A percentile compares a stretch with the other conserved stretches of the same genome.
Conservation (phyloP, 2,888 invertebrate species). For the Suillia variegata region DNA sequence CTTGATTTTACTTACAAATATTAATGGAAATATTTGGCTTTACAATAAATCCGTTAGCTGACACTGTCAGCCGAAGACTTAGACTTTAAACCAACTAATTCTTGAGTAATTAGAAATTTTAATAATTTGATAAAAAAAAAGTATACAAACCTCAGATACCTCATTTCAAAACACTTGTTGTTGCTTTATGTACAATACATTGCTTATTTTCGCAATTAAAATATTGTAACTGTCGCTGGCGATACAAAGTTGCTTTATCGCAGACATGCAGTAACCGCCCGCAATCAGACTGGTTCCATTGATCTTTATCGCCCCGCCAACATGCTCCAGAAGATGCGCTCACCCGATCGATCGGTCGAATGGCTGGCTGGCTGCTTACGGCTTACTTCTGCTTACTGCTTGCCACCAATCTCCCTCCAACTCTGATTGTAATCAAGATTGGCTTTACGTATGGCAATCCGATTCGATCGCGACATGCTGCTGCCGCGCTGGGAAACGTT, state of each 20-base stretch:
- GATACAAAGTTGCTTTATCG: not conserved
- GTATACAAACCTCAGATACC: too few relatives aligned
- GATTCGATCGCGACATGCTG: not conserved
- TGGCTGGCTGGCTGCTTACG: not conserved
- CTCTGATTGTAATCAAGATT: slow-evolving; percentile 2
- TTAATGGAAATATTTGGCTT: too few relatives aligned
- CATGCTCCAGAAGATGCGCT: not conserved
- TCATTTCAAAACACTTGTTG: too few relatives aligned
- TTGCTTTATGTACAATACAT: too few relatives aligned
- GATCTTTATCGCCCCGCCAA: slow-evolving; percentile 1
- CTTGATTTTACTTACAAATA: too few relatives aligned
- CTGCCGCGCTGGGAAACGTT: not conserved
- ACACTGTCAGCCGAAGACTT: too few relatives aligned
- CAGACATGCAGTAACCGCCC: slow-evolving; percentile 1
- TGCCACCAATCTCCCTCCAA: too few relatives aligned
- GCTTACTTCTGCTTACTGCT: too few relatives aligned
- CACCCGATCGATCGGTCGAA: not conserved
- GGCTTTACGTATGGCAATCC: not conserved
- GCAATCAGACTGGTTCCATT: not conserved
- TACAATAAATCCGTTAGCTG: too few relatives aligned
- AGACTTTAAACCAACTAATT: too few relatives aligned
- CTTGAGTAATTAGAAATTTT: too few relatives aligned
- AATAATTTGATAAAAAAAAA: too few relatives aligned
- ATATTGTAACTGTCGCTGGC: slow-evolving; percentile 3
- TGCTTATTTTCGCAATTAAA: not conserved